Evolutionary conservation across 2,888 invertebrate species (phyloP), one percentile per base, ranked within the genome.

Genomic region (Trachelus tabidus): DNA sequence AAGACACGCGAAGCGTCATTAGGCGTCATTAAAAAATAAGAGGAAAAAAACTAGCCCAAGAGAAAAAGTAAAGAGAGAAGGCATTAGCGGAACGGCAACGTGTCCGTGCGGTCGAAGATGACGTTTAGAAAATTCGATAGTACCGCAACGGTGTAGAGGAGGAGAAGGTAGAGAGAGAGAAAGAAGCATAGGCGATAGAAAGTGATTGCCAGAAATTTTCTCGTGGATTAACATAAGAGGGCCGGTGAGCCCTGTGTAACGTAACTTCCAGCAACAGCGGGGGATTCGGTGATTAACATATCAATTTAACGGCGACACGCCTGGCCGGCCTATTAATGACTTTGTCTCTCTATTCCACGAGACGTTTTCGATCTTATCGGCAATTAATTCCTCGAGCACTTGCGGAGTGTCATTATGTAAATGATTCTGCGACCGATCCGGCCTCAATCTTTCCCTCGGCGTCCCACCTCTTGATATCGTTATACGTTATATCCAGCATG

Each of bases 381-480:
- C 86, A 87, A 87, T 88, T 88, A 87, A 87, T 88, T 88, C 56
- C 85, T 84, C 85, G 79, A 83, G 82, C 86, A 83, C 85, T 87
- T 87, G 35, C 35, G 84, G 80, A 80, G 82, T 81, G 81, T 85
- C 87, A 85, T 88, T 88, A 88, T 88, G 87, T 84, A 88, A 88
- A 88, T 87, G 85, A 87, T 69, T 30, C 69, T 3, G 69, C 81
- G 84, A 86, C 86, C 86, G 84, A 85, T 86, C 82, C 84, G 73
- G 33, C 71, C 33, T 56, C 34, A 33, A 71, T 71, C 33, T 15
- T 23, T 31, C 71, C 71, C 33, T 33, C 71, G n/a, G 71, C 71
- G 11, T 9, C 1, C 31, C 40, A 1, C 15, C 56, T 9, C 56
- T 6, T 1, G 56, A 23, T 56, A 23, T 56, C 56, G 1, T 74